Evolutionary conservation across 2,113 vertebrate species (phyloP), one percentile per base, ranked within the genome.

Genomic region (Paramisgurnus dabryanus): DNA sequence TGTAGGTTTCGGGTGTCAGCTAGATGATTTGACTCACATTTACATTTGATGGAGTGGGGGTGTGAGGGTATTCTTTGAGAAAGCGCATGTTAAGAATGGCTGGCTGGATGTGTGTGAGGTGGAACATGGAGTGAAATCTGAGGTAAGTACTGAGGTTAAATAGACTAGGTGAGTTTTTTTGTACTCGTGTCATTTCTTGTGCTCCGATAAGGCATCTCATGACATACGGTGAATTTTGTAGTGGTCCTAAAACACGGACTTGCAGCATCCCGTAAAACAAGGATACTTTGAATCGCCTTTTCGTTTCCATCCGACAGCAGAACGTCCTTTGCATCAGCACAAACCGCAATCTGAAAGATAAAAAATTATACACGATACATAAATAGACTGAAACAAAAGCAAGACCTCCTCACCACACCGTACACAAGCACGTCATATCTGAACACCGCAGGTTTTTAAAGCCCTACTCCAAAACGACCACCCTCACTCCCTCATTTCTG

Each of bases 281-380:
- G 96, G 98, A 99, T 99, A 99, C 97, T 99, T 92, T 95, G 95
- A 95, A 99, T 96, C 92, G 97, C 98, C 96, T 96, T 99, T 95
- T 98, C 96, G 93, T 99, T 99, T 92, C 98, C 98, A 95, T 99
- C 98, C 93, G 97, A 98, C 95, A 99, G 95, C 91, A 98, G 93
- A 93, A 99, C 96, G 96, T 99, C 97, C 93, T 95, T 96, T 93
- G 95, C 97, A 94, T 99, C 97, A 93, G 98, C 96, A 95, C 95
- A 98, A 95, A 98, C 94, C 90, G 98, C 96, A 94, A 99, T 95
- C 98, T 99, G 95, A 80, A 67, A 77, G 67, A 75, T 87, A 87
- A 86, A 89, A 88, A 88, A 86, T 85, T 34, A 11, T 45, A 85
- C 85, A 84, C 27, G 78, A 85, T 79, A 89, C 68, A 86, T 85